Evolutionary conservation across 2,113 vertebrate genomes (phyloP).

Genomic region (Cyanoliseus patagonus): DNA sequence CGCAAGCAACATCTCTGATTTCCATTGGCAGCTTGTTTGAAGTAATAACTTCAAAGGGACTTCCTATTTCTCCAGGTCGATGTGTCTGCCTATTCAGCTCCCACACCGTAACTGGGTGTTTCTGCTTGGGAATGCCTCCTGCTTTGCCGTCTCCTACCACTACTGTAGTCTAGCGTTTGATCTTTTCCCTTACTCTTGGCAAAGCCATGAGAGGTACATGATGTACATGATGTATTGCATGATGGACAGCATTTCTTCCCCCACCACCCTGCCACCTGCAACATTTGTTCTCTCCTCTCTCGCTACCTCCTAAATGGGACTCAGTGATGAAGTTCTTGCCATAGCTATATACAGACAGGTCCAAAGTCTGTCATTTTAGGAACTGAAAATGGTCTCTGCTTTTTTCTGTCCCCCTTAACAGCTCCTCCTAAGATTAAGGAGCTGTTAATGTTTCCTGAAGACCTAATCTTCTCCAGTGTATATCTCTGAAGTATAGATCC

Average conservation of each 20-base stretch:
- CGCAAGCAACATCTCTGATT: not conserved
- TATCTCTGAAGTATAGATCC: not conserved
- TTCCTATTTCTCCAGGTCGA: not conserved
- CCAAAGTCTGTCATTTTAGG: not conserved
- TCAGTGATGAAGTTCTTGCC: not conserved
- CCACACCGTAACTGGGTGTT: not conserved
- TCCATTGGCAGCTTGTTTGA: not conserved
- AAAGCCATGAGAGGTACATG: not conserved
- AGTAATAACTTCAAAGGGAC: slow-evolving; percentile 13
- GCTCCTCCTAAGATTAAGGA: not conserved
- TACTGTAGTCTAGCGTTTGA: not conserved
- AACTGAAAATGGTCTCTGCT: not conserved
- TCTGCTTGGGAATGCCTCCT: not conserved
- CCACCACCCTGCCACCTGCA: not conserved
- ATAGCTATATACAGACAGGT: not conserved
- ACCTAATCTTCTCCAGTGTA: not conserved
- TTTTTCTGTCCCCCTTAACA: not conserved
- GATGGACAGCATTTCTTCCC: not conserved
- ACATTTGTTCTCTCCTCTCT: not conserved
- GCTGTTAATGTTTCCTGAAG: not conserved
- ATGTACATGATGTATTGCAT: not conserved
- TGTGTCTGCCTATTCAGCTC: not conserved
- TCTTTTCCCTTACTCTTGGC: not conserved
- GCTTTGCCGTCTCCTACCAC: not conserved
- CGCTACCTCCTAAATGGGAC: not conserved